Conservation (phyloP, 2,888 invertebrate genomes). For the Blomia tropicalis region DNA sequence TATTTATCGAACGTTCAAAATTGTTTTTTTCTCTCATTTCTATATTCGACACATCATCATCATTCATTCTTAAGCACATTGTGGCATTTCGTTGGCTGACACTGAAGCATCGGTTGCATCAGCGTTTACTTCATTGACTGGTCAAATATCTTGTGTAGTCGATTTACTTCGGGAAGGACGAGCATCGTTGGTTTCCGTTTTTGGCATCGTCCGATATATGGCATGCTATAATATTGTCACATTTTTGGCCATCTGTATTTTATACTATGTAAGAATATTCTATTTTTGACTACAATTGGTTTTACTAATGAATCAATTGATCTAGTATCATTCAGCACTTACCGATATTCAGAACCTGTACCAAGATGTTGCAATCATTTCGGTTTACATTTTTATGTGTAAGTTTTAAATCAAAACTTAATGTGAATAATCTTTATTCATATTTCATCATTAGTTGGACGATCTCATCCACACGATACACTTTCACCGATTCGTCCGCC, state of each 20-base stretch:
- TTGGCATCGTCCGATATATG: conserved; percentile 81
- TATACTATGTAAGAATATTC: conserved; percentile 38
- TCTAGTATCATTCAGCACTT: conserved; percentile 42
- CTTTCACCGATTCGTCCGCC: conserved; percentile 35
- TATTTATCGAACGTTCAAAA: too few species aligned
- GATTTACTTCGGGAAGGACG: conserved; percentile 41
- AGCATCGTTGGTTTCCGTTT: conserved; percentile 70
- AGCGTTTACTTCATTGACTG: conserved; percentile 42
- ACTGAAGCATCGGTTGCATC: conserved; percentile 47
- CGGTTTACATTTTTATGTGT: conserved; percentile 38
- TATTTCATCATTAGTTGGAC: conserved; percentile 32
- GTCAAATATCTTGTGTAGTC: conserved; percentile 36
- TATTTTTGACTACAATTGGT: background rate
- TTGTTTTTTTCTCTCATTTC: too few species aligned
- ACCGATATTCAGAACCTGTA: conserved; percentile 40
- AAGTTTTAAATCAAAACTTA: conserved; percentile 30
- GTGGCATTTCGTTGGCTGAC: conserved; percentile 41
- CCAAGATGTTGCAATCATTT: conserved; percentile 38
- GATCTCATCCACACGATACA: conserved; percentile 35
- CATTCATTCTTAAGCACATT: conserved; percentile 38
- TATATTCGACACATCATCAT: too few species aligned
- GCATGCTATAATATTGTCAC: conserved; percentile 74
- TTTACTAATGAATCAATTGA: background rate
- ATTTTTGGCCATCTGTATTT: conserved; percentile 44
- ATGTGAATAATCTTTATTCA: background rate